Evolutionary conservation across 2,888 invertebrate genomes (phyloP).

Genomic region (Apamea epomidion): DNA sequence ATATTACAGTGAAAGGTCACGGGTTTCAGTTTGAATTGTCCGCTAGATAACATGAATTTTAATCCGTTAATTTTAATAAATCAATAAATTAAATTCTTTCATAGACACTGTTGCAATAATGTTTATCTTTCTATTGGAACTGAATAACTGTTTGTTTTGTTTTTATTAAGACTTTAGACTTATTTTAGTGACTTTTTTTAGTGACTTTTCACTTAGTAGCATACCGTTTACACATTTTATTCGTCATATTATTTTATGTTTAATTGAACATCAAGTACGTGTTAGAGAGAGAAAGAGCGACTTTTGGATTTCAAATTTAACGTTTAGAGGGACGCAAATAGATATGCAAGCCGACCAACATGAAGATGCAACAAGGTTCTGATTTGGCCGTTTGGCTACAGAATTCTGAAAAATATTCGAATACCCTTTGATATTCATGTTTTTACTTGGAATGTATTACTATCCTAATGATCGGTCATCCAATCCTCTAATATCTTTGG

Average conservation of each 20-base stretch:
- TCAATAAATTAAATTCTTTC: neutral
- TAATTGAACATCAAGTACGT: neutral
- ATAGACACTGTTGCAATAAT: neutral
- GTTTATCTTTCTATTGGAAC: neutral
- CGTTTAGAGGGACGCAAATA: neutral
- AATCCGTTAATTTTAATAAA: constrained; percentile 1
- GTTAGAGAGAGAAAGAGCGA: neutral
- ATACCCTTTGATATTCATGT: constrained; percentile 14
- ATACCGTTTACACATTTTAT: neutral
- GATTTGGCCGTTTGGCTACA: neutral
- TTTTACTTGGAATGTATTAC: neutral
- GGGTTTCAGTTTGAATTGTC: constrained; percentile 6
- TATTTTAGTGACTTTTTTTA: neutral
- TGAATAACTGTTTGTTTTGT: neutral
- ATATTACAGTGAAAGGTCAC: constrained; percentile 28
- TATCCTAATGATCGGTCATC: neutral
- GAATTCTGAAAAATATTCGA: neutral
- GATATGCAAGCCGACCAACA: neutral
- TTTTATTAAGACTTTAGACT: neutral
- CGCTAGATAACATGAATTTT: neutral
- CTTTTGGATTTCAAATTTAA: neutral
- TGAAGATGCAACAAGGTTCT: neutral
- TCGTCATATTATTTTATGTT: constrained; percentile 10
- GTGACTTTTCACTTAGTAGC: neutral
- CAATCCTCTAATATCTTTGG: constrained; percentile 8